Evolutionary conservation across 2,888 invertebrate genomes (phyloP).

Genomic region (Congeria kusceri): DNA sequence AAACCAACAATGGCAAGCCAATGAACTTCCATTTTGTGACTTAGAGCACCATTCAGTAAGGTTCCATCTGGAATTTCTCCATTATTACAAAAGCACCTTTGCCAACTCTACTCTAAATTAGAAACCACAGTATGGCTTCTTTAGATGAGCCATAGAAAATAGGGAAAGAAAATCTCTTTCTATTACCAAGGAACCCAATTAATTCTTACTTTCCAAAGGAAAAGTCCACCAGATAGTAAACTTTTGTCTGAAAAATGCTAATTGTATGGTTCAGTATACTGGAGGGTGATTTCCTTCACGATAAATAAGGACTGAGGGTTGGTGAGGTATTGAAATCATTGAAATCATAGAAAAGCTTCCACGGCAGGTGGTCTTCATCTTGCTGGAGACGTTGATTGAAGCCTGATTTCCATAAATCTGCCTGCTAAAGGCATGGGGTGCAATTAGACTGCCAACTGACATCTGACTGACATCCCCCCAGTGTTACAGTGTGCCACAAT

Average conservation of each 20-base stretch:
- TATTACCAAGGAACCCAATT: constrained; percentile 8
- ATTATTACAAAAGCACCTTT: too few relatives aligned
- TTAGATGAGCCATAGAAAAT: not conserved
- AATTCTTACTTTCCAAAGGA: not conserved
- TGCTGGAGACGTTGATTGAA: constrained; percentile 23
- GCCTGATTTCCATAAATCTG: constrained; percentile 44
- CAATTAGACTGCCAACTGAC: constrained; percentile 16
- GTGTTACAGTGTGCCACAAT: too few relatives aligned
- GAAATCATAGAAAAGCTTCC: not conserved
- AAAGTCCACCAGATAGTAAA: not conserved
- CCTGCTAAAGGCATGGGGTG: constrained; percentile 23
- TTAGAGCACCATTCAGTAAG: too few relatives aligned
- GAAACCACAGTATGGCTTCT: not conserved
- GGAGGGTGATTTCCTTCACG: constrained; percentile 12
- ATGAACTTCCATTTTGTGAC: too few relatives aligned
- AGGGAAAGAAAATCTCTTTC: not conserved
- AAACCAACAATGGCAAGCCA: too few relatives aligned
- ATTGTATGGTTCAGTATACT: constrained; percentile 31
- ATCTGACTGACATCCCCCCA: too few relatives aligned
- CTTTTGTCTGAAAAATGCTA: constrained; percentile 8
- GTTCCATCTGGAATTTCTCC: too few relatives aligned
- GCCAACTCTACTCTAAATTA: not conserved
- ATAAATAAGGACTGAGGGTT: constrained; percentile 7
- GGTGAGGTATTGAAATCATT: not conserved
- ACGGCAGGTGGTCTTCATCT: constrained; percentile 19